Conservation (phyloP, 2,797 vertebrate species). For the Cygnus olor region DNA sequence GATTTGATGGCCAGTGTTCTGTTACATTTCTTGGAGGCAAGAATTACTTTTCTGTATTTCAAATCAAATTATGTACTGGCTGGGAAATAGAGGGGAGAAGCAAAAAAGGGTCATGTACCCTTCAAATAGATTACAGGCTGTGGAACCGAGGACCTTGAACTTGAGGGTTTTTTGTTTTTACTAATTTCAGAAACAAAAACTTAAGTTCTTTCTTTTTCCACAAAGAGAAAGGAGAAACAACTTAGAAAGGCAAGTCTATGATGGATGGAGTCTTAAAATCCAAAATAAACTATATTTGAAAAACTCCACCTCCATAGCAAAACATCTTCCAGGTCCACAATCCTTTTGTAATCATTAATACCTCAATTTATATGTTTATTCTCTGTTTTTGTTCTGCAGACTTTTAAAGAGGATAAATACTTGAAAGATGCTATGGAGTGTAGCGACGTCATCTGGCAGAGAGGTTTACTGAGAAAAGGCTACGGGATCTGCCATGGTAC, state of each 20-base stretch:
- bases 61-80: neutral
- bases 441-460: constrained; percentile 95
- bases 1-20: neutral
- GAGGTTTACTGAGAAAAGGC: constrained; percentile 93
- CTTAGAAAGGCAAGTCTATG: neutral
- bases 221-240: neutral
- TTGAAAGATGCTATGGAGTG: constrained; percentile 93
- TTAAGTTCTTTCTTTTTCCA: neutral
- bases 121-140: neutral
- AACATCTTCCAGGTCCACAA: neutral
- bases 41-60: neutral
- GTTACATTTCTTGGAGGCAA: neutral
- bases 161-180: neutral
- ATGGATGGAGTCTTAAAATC: neutral
- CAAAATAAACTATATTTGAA: neutral
- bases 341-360: neutral
- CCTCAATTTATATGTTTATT: neutral
- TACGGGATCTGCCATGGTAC: constrained; percentile 96
- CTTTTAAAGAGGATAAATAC: constrained; percentile 97
- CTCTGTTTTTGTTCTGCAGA: constrained; percentile 72
- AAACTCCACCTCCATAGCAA: neutral
- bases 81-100: neutral
- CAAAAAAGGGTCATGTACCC: neutral
- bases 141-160: neutral
- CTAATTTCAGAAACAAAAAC: neutral